A percentile compares a stretch with the other conserved stretches of the same genome.
These are phyloP conservation scores for Antheraea mylitta DNA, from an alignment of 1,140 invertebrate genomes.

Conservation along the genomic window DNA sequence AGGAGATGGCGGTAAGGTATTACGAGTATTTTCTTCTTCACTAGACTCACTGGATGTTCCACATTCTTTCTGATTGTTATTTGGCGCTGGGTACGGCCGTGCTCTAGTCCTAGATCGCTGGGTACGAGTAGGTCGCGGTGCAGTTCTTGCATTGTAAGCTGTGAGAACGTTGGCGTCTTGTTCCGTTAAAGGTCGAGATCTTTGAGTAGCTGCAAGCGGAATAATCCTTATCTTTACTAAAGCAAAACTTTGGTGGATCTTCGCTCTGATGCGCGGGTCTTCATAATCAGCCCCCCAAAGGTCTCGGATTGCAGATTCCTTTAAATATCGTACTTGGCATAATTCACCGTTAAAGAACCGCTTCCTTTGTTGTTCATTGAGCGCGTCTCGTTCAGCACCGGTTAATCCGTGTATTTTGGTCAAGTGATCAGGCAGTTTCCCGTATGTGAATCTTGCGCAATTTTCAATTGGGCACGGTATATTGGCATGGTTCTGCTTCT, in stretches of 20 bases:
- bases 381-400: conserved; percentile 69
- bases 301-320: conserved; percentile 75
- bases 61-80: conserved; percentile 43
- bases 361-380: conserved; percentile 76
- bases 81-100: conserved; percentile 53
- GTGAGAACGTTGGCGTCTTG: conserved; percentile 77
- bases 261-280: conserved; percentile 69
- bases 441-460: conserved; percentile 75
- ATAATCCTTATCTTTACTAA: conserved; percentile 77
- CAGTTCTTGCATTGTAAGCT: conserved; percentile 75
- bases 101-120: conserved; percentile 55
- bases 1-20: conserved; percentile 55
- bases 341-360: conserved; percentile 77
- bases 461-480: conserved; percentile 77
- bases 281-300: conserved; percentile 76
- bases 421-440: conserved; percentile 74
- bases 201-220: conserved; percentile 69
- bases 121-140: conserved; percentile 56
- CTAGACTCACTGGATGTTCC: conserved; percentile 64
- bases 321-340: conserved; percentile 74
- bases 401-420: conserved; percentile 75
- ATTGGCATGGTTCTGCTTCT: conserved; percentile 78
- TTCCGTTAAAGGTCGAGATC: conserved; percentile 70
- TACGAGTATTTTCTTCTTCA: conserved; percentile 66
- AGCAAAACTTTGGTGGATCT: conserved; percentile 74